Conservation (phyloP, 1,140 invertebrate species). For the Leptopilina boulardi region DNA sequence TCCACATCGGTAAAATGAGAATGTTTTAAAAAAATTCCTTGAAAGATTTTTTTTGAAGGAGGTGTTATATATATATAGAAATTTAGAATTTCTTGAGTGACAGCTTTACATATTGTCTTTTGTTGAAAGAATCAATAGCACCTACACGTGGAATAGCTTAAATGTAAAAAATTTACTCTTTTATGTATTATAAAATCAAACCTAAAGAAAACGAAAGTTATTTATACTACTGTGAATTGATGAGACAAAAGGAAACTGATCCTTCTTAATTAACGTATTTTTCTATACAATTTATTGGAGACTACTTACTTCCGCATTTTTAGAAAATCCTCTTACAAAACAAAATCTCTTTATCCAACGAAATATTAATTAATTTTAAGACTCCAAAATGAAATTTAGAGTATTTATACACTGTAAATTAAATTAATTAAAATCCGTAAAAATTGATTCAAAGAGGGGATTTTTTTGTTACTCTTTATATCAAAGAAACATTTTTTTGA, state of each 20-base stretch:
- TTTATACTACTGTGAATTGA: no score
- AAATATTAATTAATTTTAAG: no score
- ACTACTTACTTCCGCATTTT: background rate
- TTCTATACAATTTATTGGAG: no score
- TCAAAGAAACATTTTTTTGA: no score
- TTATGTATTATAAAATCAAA: background rate
- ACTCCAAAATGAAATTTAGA: no score
- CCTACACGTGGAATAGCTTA: slow-evolving; percentile 1
- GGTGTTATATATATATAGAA: background rate
- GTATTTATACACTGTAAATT: no score
- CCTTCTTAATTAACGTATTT: no score
- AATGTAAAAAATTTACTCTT: background rate
- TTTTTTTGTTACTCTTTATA: no score
- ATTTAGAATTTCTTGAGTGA: background rate
- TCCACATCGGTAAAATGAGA: background rate
- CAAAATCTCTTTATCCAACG: background rate
- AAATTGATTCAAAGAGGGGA: no score
- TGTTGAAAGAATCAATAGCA: background rate
- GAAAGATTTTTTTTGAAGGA: background rate
- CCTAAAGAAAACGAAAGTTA: background rate
- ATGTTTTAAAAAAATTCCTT: background rate
- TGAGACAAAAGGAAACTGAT: no score
- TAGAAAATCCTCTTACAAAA: background rate
- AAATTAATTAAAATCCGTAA: no score
- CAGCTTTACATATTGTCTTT: slow-evolving; percentile 3